Conservation (phyloP, 2,113 vertebrate genomes). For the Microtus montanus region DNA sequence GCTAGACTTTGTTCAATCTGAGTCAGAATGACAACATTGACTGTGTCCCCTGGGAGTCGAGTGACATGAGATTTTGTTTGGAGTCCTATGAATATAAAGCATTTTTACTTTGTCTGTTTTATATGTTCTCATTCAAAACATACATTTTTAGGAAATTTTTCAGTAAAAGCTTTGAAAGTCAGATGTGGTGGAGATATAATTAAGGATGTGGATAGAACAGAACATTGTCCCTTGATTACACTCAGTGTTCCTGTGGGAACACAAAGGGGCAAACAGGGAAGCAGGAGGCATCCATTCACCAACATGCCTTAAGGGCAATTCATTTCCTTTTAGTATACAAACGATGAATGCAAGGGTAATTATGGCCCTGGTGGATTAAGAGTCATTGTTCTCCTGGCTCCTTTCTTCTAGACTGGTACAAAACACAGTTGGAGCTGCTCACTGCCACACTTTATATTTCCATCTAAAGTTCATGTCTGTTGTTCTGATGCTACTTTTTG, state of each 20-base stretch:
- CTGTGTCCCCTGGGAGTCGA: not conserved
- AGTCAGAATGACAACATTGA: not conserved
- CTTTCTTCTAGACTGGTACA: constrained; percentile 51
- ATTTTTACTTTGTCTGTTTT: constrained; percentile 43
- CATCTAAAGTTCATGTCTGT: not conserved
- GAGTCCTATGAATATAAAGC: constrained; percentile 13
- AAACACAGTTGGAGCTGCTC: constrained; percentile 51
- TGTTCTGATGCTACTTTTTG: not conserved
- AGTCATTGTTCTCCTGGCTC: constrained; percentile 59
- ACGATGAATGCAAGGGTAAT: constrained; percentile 57
- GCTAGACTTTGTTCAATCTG: not conserved
- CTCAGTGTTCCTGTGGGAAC: not conserved
- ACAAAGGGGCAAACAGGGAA: not conserved
- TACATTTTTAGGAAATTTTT: constrained; percentile 13
- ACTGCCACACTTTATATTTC: not conserved
- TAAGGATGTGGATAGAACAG: constrained; percentile 37
- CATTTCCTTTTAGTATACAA: constrained; percentile 63
- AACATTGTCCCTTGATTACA: not conserved
- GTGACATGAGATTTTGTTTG: not conserved
- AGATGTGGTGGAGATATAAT: not conserved
- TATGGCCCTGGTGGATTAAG: constrained; percentile 27
- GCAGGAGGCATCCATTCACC: constrained; percentile 60
- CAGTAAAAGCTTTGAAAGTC: constrained; percentile 24
- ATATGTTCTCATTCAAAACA: not conserved
- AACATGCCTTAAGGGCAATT: constrained; percentile 69